phyloP scores from a whole-genome alignment of 2,888 invertebrate genomes.

The Xestobium rufovillosum region DNA sequence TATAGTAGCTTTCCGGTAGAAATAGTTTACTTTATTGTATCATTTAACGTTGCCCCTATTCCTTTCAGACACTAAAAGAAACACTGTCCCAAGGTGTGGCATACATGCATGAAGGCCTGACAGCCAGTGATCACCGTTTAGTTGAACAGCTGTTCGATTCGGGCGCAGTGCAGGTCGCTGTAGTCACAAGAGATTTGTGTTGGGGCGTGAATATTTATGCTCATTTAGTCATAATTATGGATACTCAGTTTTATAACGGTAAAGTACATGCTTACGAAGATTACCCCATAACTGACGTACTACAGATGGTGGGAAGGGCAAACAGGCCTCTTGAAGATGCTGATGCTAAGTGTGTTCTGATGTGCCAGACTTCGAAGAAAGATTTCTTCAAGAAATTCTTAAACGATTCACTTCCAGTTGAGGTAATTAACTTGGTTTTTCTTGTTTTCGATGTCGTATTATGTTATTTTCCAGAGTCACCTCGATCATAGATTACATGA shows the following conservation, averaged over 20 bases:
- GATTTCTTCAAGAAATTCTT: slow-evolving; percentile 98
- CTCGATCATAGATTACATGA: slow-evolving; percentile 96
- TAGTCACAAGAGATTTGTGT: slow-evolving; percentile 84
- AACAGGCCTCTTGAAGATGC: slow-evolving; percentile 89
- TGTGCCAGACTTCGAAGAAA: slow-evolving; percentile 97
- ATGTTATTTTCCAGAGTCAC: slow-evolving; percentile 62
- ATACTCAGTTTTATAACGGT: slow-evolving; percentile 88
- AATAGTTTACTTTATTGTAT: no score
- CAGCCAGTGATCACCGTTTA: slow-evolving; percentile 73
- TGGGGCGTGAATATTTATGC: slow-evolving; percentile 88
- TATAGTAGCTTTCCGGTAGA: no score
- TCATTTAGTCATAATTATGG: slow-evolving; percentile 94
- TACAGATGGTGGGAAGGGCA: slow-evolving; percentile 97
- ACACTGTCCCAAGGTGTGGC: slow-evolving; percentile 93
- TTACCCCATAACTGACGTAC: slow-evolving; percentile 93
- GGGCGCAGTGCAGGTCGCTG: slow-evolving; percentile 88
- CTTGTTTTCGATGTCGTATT: background rate
- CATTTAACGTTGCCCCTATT: no score
- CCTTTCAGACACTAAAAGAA: slow-evolving; percentile 84
- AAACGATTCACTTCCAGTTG: slow-evolving; percentile 93
- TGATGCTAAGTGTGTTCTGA: slow-evolving; percentile 88
- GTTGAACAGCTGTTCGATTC: slow-evolving; percentile 91
- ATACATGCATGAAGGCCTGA: slow-evolving; percentile 93
- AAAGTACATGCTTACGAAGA: slow-evolving; percentile 86
- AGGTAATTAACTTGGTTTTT: slow-evolving; percentile 48